Evolutionary conservation across 2,797 vertebrate species (phyloP).

Genomic region (Corythornis leucogaster): DNA sequence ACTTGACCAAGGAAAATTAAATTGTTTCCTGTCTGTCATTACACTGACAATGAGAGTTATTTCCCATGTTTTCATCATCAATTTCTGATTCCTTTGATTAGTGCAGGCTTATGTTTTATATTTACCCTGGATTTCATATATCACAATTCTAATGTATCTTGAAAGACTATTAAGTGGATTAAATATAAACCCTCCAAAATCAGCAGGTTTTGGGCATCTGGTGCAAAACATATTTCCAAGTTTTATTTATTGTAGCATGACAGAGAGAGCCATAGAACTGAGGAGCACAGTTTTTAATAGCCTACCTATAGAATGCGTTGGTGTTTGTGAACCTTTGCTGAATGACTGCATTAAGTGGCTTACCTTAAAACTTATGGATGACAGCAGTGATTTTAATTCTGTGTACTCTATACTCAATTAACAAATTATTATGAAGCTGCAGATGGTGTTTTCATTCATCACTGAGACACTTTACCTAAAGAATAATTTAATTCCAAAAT

Average conservation of each 20-base stretch:
- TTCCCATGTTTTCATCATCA: not conserved
- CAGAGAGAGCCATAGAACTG: not conserved
- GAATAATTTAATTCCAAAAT: too few species aligned
- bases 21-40: not conserved
- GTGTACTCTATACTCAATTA: not conserved
- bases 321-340: not conserved
- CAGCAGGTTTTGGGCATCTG: not conserved
- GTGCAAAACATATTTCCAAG: not conserved
- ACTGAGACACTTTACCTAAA: not conserved
- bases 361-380: not conserved
- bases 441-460: conserved; percentile 28
- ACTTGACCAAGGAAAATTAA: not conserved
- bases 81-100: not conserved
- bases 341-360: not conserved
- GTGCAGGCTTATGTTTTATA: not conserved
- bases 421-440: conserved; percentile 16
- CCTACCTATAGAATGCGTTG: not conserved
- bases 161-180: not conserved
- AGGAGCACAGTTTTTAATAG: not conserved
- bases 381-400: conserved; percentile 6
- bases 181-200: not conserved
- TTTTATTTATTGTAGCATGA: not conserved
- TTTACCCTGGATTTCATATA: not conserved
- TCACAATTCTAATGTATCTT: not conserved
- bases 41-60: not conserved